Base-by-base conservation (phyloP, 2,113 vertebrate genomes). In the Trinectes maculatus region DNA sequence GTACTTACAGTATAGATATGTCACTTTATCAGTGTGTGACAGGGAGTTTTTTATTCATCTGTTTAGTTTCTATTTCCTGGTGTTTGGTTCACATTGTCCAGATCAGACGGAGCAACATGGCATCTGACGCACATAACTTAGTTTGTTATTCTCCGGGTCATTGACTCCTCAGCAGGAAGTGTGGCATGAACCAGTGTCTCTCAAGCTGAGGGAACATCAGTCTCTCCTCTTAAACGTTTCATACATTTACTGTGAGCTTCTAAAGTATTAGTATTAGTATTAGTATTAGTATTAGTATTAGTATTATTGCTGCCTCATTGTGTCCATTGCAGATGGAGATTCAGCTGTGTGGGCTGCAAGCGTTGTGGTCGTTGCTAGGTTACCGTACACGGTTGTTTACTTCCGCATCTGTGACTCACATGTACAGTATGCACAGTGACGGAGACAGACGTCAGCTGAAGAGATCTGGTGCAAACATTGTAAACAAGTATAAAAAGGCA, bases 281-380 rank as follows among this genome's bases (percentile, higher is more conserved):
- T n/a, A n/a, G n/a, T n/a, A n/a, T n/a, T n/a, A n/a, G n/a, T n/a
- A n/a, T n/a, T n/a, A n/a, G n/a, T n/a, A n/a, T n/a, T n/a, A n/a
- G n/a, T 43, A 74, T 42, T 34, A 37, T 61, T 55, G 40, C n/a
- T 39, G 28, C 37, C 53, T 65, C 4, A 44, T 56, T 70, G 43
- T 21, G 1, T 68, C n/a, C 5, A 3, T 40, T 59, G 6, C 29
- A 33, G 62, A 53, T 40, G 25, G 47, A 52, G 48, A 48, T 28
- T 46, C 26, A 42, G 22, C 44, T 52, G 70, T 42, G 83, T 78
- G 76, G 79, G 73, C 53, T 69, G 56, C 21, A n/a, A 15, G 47
- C 8, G 13, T 63, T 56, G 42, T 12, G 37, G 26, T 28, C 3
- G 74, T 83, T 86, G 74, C 77, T 77, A 77, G 71, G 79, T 54